Evolutionary conservation across 2,888 invertebrate species (phyloP).

Genomic region (Lamellibrachia satsuma): DNA sequence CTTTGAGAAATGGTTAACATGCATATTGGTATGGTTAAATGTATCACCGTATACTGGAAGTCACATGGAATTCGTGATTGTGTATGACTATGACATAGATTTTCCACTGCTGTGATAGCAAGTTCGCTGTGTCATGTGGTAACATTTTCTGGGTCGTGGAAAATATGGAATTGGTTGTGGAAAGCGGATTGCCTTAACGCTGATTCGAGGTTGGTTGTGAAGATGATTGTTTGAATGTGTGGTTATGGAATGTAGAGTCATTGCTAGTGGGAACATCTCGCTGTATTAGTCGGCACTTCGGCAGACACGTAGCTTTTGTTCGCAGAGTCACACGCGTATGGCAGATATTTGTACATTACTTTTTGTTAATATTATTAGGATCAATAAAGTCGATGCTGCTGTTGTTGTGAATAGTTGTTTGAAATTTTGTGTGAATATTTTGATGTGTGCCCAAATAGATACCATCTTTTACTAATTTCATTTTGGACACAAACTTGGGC

Average conservation of each 20-base stretch:
- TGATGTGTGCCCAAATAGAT: not conserved
- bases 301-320: not conserved
- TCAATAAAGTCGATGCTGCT: slow-evolving; percentile 17
- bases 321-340: not conserved
- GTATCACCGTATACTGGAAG: not conserved
- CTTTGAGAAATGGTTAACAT: not conserved
- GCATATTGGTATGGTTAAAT: not conserved
- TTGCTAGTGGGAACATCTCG: not conserved
- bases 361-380: slow-evolving; percentile 17
- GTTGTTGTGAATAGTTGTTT: not conserved
- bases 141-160: not conserved
- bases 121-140: not conserved
- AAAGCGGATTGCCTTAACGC: not conserved
- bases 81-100: no score
- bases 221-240: not conserved
- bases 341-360: slow-evolving; percentile 13
- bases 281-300: not conserved
- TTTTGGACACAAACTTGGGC: no score
- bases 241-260: not conserved
- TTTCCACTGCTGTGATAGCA: no score
- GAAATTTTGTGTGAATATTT: not conserved
- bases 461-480: not conserved
- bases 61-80: no score
- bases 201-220: not conserved
- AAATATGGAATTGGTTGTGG: slow-evolving; percentile 3